Evolutionary conservation across 2,113 vertebrate genomes (phyloP), one percentile per base, ranked within the genome.

Genomic region (Agelaius tricolor): DNA sequence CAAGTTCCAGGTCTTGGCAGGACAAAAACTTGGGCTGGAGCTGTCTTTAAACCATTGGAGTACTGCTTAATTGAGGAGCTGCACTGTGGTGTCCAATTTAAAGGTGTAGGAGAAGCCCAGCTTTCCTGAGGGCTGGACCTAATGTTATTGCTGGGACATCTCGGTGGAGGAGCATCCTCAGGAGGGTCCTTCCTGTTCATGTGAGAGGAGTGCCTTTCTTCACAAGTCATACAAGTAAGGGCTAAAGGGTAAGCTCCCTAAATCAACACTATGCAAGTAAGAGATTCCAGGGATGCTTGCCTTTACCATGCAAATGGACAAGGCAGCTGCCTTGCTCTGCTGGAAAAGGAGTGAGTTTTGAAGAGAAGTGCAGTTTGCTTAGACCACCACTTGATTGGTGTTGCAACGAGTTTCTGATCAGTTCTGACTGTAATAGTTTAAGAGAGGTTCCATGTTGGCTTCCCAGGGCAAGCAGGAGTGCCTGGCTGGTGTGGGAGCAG

Each of bases 1-100:
- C 72, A 67, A 81, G 84, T 96, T 94, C 90, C 80, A 84, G 90
- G 91, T 86, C 90, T 93, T 90, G 90, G 93, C 88, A 79, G 88
- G 79, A 94, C 86, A 95, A 95, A 97, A 94, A 35, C 33, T 52
- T 87, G 90, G 93, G 83, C 59, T 78, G 46, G 73, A 75, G 51
- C 67, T 91, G 79, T 90, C 87, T 83, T 77, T 73, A 92, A 84
- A 46, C 21, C 26, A 31, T n/a, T 49, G 19, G 43, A 41, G 28
- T 88, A 44, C 59, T 72, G 33, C 83, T 89, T 78, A 81, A 75
- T 78, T 74, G 69, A 61, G 55, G 37, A 75, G n/a, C 35, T 65
- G 41, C 41, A 3, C 18, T 57, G n/a, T 35, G 31, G 52, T 62
- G 37, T 35, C 61, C 41, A 62, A 24, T 43, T 67, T 63, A 59